Evolutionary conservation across 2,797 vertebrate species (phyloP).

Genomic region (Ceryle rudis): DNA sequence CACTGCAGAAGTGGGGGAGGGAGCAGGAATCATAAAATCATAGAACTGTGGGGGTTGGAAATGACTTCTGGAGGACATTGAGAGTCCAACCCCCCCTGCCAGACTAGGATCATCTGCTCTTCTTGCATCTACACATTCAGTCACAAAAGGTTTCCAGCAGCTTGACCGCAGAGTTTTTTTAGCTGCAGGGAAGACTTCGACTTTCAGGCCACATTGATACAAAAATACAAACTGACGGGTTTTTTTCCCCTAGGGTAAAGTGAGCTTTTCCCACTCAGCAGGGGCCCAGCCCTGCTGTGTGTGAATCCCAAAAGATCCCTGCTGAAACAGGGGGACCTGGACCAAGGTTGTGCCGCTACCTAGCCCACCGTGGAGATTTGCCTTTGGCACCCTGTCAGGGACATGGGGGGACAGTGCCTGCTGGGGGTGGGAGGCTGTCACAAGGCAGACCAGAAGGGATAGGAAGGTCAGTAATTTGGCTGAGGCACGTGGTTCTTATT

Average conservation of each 20-base stretch:
- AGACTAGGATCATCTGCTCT: no score
- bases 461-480: neutral
- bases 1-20: neutral
- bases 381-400: rapidly evolving
- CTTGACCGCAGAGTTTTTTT: neutral
- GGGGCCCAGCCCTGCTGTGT: neutral
- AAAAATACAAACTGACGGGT: neutral
- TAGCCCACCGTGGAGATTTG: neutral
- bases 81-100: no score
- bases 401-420: neutral
- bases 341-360: neutral
- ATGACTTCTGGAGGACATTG: no score
- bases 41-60: no score
- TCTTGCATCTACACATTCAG: no score
- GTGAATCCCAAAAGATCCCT: neutral
- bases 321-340: neutral
- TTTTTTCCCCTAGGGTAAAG: neutral
- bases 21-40: neutral
- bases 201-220: neutral
- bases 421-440: neutral
- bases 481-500: neutral
- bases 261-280: neutral
- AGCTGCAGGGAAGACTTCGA: neutral
- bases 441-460: neutral
- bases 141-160: neutral